Percentiles rank a stretch among this genome's conserved stretches.
These are phyloP conservation scores for Origma solitaria DNA, from an alignment of 2,113 vertebrate species.

Conservation along the genomic window DNA sequence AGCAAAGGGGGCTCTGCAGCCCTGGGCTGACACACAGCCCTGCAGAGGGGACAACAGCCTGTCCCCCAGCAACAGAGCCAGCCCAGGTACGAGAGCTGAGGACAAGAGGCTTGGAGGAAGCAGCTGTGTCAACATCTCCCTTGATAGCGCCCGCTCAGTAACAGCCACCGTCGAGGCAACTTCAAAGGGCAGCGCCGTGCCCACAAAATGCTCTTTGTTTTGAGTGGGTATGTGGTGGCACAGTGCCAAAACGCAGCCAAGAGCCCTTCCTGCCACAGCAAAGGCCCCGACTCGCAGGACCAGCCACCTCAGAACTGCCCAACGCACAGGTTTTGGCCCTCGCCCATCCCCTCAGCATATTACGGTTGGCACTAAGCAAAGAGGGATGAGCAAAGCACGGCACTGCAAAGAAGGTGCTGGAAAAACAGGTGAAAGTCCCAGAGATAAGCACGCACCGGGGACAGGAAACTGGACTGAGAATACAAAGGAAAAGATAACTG, in stretches of 20 bases:
- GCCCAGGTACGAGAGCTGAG: neutral
- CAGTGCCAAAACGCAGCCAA: neutral
- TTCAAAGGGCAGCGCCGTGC: neutral
- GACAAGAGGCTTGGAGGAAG: neutral
- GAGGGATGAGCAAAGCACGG: neutral
- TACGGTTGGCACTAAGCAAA: fast-evolving
- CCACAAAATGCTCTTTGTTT: neutral
- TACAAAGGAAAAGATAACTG: neutral
- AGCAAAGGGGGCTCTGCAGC: neutral
- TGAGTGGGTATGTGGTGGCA: neutral
- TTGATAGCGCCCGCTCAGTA: neutral
- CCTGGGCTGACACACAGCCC: neutral
- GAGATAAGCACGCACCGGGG: neutral
- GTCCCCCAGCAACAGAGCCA: neutral
- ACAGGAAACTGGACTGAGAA: neutral
- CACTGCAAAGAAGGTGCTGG: conserved; percentile 1
- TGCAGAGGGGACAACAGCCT: neutral
- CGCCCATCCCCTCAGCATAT: fast-evolving
- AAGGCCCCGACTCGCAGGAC: neutral
- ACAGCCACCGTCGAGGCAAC: neutral
- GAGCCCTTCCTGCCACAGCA: neutral
- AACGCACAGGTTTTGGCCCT: neutral
- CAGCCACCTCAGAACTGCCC: neutral
- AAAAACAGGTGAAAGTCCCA: conserved; percentile 8
- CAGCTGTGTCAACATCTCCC: conserved; percentile 57